Evolutionary conservation across 2,797 vertebrate species (phyloP), one percentile per base, ranked within the genome.

Genomic region (Clarias fuscus): DNA sequence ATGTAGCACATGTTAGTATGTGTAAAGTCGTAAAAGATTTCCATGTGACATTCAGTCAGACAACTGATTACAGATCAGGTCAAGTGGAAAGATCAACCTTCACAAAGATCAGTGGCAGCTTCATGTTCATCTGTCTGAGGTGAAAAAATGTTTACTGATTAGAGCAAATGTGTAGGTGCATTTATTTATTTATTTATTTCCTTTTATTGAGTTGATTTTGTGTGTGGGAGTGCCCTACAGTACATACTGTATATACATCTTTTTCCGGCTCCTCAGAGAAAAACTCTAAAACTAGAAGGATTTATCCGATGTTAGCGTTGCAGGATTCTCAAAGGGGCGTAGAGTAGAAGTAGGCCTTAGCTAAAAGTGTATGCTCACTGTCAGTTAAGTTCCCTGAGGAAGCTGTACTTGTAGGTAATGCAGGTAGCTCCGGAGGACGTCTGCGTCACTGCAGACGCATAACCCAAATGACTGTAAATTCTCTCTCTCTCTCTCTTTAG

Each of bases 391-490:
- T 93, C 90, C 76, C 33, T 33, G 37, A 89, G 89, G 90, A 89
- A 81, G 73, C 83, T 85, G 90, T 86, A 88, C 78, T 88, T 93
- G n/a, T n/a, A n/a, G n/a, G 90, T 94, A 93, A 95, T 62, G 88
- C 87, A 82, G 90, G 88, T 86, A 86, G 84, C 86, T 89, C 87
- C 90, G 82, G 48, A 84, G 88, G 73, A 89, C 62, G 73, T 78
- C 68, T 89, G 83, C 48, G 87, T 93, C 91, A 93, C 82, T 89
- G 84, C 82, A 87, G 88, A 90, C 82, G 88, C 86, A 86, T 81
- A 94, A 91, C 92, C 90, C 89, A 92, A 92, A 93, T 93, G 92
- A 67, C 79, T 30, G 62, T 48, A 67, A 40, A 13, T 13, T 53
- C 53, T 67, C 64, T 77, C 11, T 81, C 86, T 85, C 83, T 90